Base-by-base conservation (phyloP, 2,888 invertebrate species). In the Panopea generosa region DNA sequence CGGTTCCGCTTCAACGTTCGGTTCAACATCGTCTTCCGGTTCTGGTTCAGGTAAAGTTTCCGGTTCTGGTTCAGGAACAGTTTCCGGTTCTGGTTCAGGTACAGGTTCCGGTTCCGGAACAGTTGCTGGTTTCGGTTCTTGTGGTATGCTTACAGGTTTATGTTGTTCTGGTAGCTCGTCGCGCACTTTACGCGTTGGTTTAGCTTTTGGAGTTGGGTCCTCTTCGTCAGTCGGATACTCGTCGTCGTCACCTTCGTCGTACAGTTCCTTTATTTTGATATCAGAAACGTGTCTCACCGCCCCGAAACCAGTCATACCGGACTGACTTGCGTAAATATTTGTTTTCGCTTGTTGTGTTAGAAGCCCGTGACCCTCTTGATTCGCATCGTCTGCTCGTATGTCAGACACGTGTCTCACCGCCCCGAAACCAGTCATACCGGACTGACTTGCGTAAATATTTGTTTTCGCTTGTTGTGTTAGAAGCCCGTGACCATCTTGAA, bases 361-460 rank as follows among this genome's bases (percentile, higher is more conserved):
- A 16, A 56, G 47, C 4, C 33, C 74, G 9, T 84, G 77, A 33
- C 89, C 85, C 26, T 84, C 73, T 57, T 68, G 66, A 47, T 49
- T 52, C 22, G 63, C 53, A 49, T 91, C 90, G 57, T 91, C 91
- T 7, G 89, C 88, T 18, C 86, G 75, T 68, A 91, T 91, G 67
- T 92, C 91, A 24, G 90, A 86, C n/a, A 88, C 88, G 77, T 91
- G 91, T 27, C 92, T 85, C 4, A 87, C 89, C 9, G 88, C 83
- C 4, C 91, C 92, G 71, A 92, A 89, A 7, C 72, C 66, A 24
- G 86, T 55, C 90, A 90, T 91, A 2, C 91, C 91, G 18, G 84
- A 74, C 77, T 92, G 92, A 20, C 85, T 84, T 11, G 91, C 91
- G n/a, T 81, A 87, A 72, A 90, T 89, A 82, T 91, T 92, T 38